Evolutionary conservation across 2,888 invertebrate species (phyloP).

Genomic region (Papilio protenor): DNA sequence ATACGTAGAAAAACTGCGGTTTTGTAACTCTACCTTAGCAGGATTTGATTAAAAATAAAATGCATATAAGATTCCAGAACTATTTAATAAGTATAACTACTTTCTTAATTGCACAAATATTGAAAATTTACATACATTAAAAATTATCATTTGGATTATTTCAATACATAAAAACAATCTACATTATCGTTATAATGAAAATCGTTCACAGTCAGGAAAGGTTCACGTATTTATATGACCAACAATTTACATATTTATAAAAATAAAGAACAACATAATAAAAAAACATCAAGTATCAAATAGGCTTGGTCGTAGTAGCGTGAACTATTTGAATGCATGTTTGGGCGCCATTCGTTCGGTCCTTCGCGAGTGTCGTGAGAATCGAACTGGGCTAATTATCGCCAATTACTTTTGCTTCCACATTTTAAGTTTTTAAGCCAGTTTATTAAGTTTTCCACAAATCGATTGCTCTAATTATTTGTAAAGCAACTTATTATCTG

Average conservation of each 20-base stretch:
- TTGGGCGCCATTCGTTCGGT: conserved; percentile 21
- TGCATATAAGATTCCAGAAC: not conserved
- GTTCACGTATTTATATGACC: not conserved
- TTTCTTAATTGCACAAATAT: not conserved
- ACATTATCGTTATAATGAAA: not conserved
- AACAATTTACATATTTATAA: not conserved
- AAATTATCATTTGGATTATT: not conserved
- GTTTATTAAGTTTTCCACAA: conserved; percentile 5
- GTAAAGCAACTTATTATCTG: not conserved
- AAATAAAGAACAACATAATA: not conserved
- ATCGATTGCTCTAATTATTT: not conserved
- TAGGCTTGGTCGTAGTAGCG: not conserved
- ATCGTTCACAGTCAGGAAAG: not conserved
- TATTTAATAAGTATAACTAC: no score
- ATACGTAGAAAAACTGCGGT: not conserved
- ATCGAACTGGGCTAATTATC: conserved; percentile 33
- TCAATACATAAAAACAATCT: not conserved
- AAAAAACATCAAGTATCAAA: not conserved
- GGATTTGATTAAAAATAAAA: not conserved
- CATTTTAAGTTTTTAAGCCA: not conserved
- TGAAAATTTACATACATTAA: not conserved
- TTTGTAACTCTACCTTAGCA: not conserved
- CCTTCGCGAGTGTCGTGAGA: conserved; percentile 17
- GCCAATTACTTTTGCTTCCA: conserved; percentile 32
- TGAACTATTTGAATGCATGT: conserved; percentile 19